Evolutionary conservation across 2,113 vertebrate species (phyloP), one percentile per base, ranked within the genome.

Genomic region (Phylloscopus whistleri): DNA sequence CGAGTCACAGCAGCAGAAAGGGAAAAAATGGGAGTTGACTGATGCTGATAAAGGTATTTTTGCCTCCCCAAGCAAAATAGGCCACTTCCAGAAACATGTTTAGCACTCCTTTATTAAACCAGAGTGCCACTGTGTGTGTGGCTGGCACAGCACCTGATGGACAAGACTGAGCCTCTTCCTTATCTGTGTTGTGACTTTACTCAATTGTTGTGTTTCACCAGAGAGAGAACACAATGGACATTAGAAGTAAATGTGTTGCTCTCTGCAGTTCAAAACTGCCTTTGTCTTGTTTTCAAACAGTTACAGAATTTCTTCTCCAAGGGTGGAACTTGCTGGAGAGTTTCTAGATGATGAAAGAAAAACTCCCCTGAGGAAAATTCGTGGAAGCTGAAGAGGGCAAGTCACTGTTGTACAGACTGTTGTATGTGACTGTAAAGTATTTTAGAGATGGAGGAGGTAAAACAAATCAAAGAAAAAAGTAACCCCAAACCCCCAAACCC

Each of bases 391-490:
- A 67, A 46, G 49, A 55, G 66, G 44, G 27, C 77, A 72, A 89
- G 82, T 76, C 86, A 51, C 66, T 96, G 72, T 78, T 80, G 78
- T 90, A 78, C 62, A 88, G 86, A 74, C 23, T 66, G 81, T 52
- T 91, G 46, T 16, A 43, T 84, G 33, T 86, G 67, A 41, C 66
- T 95, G 58, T 87, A 89, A 70, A 73, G 72, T 75, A 73, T 68
- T 91, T 91, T 94, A 84, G 87, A 95, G 89, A 84, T 89, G 37
- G 87, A 95, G 11, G 88, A 93, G 73, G 74, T 95, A 97, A 98
- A 93, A 67, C 11, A 12, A 83, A 46, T n/a, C 16, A 56, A 81
- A 19, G 28, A 49, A 52, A 41, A 83, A 46, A 55, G 35, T 53
- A 66, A 30, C 48, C 68, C 9, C 4, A 83, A 84, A 13, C 4